Conservation (phyloP, 2,113 vertebrate genomes). For the Poeciliopsis retropinna region DNA sequence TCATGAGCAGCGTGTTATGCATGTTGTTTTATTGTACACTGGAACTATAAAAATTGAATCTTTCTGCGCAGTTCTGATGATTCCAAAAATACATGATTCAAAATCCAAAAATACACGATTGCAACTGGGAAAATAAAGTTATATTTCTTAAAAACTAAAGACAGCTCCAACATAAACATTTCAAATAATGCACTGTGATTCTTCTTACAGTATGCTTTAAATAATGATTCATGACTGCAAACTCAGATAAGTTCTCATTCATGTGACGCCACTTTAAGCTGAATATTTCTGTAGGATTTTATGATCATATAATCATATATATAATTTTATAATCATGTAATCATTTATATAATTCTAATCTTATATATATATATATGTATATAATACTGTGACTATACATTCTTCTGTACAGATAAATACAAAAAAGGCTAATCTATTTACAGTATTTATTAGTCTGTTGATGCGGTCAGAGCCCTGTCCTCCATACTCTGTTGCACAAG, state of each 20-base stretch:
- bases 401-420: conserved; percentile 27
- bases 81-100: conserved; percentile 4
- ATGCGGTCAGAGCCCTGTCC: conserved; percentile 5
- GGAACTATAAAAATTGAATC: not conserved
- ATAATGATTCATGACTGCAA: conserved; percentile 4
- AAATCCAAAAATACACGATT: conserved; percentile 10
- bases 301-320: not conserved
- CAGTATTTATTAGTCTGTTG: not conserved
- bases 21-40: not conserved
- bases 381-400: conserved; percentile 11
- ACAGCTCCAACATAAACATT: conserved; percentile 9
- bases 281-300: conserved; percentile 2
- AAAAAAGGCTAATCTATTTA: conserved; percentile 17
- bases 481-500: not conserved
- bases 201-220: conserved; percentile 1
- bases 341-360: no score
- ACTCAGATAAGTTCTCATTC: not conserved
- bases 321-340: not conserved
- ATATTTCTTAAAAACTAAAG: not conserved
- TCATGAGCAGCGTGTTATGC: not conserved
- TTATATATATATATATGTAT: no score
- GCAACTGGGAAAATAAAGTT: conserved; percentile 8
- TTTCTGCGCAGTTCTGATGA: conserved; percentile 3
- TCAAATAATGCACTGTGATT: not conserved
- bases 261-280: not conserved